Base-by-base conservation (phyloP, 2,113 vertebrate genomes). In the Eupsittula cactorum region DNA sequence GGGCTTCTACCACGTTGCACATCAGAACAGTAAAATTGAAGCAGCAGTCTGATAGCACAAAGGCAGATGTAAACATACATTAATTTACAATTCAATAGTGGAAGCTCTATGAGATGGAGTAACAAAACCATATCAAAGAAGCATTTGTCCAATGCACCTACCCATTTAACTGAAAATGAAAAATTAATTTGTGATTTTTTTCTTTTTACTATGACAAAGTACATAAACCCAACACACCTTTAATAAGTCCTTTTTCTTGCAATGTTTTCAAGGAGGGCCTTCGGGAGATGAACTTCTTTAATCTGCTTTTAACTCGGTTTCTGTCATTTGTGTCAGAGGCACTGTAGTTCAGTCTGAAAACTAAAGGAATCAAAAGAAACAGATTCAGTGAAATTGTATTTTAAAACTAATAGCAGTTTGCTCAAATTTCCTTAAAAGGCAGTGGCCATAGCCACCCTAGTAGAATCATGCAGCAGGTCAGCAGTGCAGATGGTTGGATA, bases 281-380 rank as follows among this genome's bases (percentile, higher is more conserved):
- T 83, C 98, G 96, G 53, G 97, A 98, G 95, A 99, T 99, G 97
- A 99, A 99, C 98, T 99, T 99, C 98, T 99, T 99, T 93, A 99
- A 97, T 94, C 98, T 98, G 98, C 98, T 99, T 95, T 99, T 99
- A 78, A 99, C 98, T 77, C 98, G 92, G 71, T 97, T 99, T 96
- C 98, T 99, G 95, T 99, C 98, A 12, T 97, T 98, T 76, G 98
- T 98, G 94, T 99, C 98, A 21, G 98, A 99, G 76, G 98, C 95
- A 83, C 98, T 99, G 89, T 99, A 98, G 92, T 98, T 98, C 96
- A 99, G 97, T 93, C 98, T 98, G 95, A 99, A 98, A 96, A 98
- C 98, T 99, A 76, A 49, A 93, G 46, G 82, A 90, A 86, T 79
- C 74, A 86, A 91, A 81, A 92, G 79, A 55, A 89, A 70, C 65